Conservation (phyloP, 2,888 invertebrate species). For the Bembecia ichneumoniformis region DNA sequence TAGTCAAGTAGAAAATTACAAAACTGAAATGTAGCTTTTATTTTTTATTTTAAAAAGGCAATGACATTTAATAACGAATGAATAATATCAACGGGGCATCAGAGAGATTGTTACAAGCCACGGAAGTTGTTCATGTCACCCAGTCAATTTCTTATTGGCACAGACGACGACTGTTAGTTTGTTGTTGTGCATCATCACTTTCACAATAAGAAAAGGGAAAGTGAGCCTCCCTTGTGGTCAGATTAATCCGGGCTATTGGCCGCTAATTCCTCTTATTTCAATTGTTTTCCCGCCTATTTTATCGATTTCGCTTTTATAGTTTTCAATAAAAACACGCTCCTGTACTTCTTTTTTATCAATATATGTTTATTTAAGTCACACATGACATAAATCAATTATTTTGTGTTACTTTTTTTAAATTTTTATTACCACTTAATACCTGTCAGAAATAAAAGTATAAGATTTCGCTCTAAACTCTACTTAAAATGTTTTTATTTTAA, state of each 20-base stretch:
- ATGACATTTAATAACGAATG: neutral
- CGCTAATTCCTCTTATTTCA: constrained; percentile 60
- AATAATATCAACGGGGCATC: neutral
- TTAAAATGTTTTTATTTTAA: too few species aligned
- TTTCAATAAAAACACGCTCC: neutral
- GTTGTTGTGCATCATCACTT: constrained; percentile 66
- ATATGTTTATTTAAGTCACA: too few species aligned
- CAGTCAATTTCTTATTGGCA: neutral
- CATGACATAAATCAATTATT: too few species aligned
- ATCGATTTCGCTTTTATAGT: constrained; percentile 34
- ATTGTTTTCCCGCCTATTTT: constrained; percentile 33
- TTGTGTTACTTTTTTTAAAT: too few species aligned
- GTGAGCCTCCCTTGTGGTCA: constrained; percentile 68
- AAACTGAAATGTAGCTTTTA: too few species aligned
- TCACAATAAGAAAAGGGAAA: constrained; percentile 70
- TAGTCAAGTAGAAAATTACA: too few species aligned
- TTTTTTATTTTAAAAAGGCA: too few species aligned
- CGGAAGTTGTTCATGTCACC: neutral
- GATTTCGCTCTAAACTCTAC: too few species aligned
- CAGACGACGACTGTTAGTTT: constrained; percentile 25
- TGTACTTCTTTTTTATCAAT: neutral
- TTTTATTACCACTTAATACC: too few species aligned
- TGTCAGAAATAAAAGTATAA: too few species aligned
- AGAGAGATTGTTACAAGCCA: neutral
- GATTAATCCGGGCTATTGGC: constrained; percentile 53